Conservation (phyloP, 2,888 invertebrate genomes). For the Scaeva pyrastri region DNA sequence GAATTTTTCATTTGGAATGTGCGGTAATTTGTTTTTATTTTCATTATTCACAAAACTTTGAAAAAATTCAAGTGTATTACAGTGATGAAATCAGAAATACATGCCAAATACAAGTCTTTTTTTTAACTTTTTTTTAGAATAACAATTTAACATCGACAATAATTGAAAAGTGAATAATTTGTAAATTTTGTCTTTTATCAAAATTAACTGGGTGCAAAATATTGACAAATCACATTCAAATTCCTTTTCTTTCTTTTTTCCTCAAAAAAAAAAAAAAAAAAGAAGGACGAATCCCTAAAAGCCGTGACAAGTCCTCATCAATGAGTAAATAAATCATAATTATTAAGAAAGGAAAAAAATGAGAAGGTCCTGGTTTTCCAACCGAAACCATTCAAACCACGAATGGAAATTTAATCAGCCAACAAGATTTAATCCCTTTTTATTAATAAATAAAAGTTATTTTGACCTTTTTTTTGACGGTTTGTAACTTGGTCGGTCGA, state of each 20-base stretch:
- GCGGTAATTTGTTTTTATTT: too few relatives aligned
- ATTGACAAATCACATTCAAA: constrained; percentile 28
- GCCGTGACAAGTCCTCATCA: background rate
- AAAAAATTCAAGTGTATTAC: too few relatives aligned
- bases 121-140: background rate
- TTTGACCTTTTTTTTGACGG: constrained; percentile 20
- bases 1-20: too few relatives aligned
- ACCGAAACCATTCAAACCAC: constrained; percentile 40
- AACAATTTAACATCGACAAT: background rate
- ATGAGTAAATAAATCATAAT: constrained; percentile 11
- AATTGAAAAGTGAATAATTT: background rate
- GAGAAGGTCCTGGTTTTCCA: background rate
- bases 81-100: too few relatives aligned
- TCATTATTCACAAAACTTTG: too few relatives aligned
- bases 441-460: constrained; percentile 22
- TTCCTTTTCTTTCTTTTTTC: background rate
- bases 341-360: constrained; percentile 4
- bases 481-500: background rate
- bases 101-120: too few relatives aligned
- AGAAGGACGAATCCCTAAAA: background rate
- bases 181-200: background rate
- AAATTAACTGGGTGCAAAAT: constrained; percentile 19
- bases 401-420: constrained; percentile 60
- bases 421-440: constrained; percentile 31
- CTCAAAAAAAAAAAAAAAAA: too few relatives aligned